Evolutionary conservation across 2,113 vertebrate genomes (phyloP).

Genomic region (Megaptera novaeangliae): DNA sequence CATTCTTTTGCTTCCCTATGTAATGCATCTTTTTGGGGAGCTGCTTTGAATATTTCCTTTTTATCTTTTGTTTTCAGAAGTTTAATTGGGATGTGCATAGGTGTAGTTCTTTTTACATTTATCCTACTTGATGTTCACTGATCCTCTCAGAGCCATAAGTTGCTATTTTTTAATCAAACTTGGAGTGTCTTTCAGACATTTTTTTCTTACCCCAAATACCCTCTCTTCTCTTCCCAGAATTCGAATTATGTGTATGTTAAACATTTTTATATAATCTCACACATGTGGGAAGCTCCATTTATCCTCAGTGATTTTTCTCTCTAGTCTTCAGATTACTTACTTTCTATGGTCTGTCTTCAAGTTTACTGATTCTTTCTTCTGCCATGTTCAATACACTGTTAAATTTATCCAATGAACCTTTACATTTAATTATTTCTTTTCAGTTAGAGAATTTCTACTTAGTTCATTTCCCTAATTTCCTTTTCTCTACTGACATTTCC

Average conservation of each 20-base stretch:
- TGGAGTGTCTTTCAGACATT: not conserved
- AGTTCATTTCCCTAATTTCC: not conserved
- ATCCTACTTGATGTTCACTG: not conserved
- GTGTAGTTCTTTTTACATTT: not conserved
- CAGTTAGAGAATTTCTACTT: not conserved
- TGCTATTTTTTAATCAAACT: slow-evolving; percentile 2
- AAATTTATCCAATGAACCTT: not conserved
- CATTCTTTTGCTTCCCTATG: not conserved
- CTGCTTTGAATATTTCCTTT: not conserved
- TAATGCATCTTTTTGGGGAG: not conserved
- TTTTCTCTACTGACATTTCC: not conserved
- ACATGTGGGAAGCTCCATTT: not conserved
- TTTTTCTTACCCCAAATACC: not conserved
- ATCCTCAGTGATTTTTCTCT: not conserved
- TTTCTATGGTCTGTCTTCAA: not conserved
- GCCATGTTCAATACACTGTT: not conserved
- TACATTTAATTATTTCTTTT: not conserved
- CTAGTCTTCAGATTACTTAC: not conserved
- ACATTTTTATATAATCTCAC: not conserved
- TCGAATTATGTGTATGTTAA: not conserved
- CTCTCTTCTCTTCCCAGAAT: not conserved
- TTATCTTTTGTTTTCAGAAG: not conserved
- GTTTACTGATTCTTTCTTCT: not conserved
- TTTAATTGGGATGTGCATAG: not conserved
- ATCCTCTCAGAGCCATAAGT: not conserved